Conservation (phyloP, 2,113 vertebrate genomes). For the Protobothrops mucrosquamatus region DNA sequence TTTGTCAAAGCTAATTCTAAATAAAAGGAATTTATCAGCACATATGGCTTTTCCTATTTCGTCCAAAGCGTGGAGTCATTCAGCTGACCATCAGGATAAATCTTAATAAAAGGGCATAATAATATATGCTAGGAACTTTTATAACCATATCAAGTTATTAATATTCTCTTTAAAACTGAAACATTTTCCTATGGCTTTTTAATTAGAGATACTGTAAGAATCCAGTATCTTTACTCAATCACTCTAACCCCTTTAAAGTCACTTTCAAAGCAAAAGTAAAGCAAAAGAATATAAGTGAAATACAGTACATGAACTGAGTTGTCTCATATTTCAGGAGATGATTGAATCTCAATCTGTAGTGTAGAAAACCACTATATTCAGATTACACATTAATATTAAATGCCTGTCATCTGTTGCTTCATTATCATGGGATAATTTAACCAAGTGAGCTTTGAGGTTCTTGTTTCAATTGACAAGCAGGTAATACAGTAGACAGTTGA, state of each 20-base stretch:
- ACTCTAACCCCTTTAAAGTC: not conserved
- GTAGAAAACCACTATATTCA: slow-evolving; percentile 33
- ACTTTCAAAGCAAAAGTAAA: slow-evolving; percentile 21
- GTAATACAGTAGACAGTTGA: slow-evolving; percentile 38
- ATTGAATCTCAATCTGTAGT: not conserved
- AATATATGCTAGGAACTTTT: not conserved
- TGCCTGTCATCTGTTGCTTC: slow-evolving; percentile 12
- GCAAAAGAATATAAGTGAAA: not conserved
- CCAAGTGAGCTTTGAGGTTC: slow-evolving; percentile 27
- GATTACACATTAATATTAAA: slow-evolving; percentile 40
- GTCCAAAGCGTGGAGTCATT: not conserved
- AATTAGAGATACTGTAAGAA: not conserved
- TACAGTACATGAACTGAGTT: slow-evolving; percentile 18
- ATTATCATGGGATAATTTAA: slow-evolving; percentile 38
- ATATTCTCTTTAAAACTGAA: not conserved
- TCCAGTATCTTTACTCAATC: slow-evolving; percentile 10
- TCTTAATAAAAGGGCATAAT: not conserved
- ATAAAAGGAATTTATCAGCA: not conserved
- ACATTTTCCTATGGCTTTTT: not conserved
- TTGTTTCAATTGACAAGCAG: slow-evolving; percentile 33
- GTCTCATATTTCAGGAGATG: slow-evolving; percentile 20
- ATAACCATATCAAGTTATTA: not conserved
- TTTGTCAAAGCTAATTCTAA: slow-evolving; percentile 61
- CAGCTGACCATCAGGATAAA: not conserved
- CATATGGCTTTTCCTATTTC: not conserved